Conservation (phyloP, 1,140 invertebrate genomes). For the Mercenaria mercenaria region DNA sequence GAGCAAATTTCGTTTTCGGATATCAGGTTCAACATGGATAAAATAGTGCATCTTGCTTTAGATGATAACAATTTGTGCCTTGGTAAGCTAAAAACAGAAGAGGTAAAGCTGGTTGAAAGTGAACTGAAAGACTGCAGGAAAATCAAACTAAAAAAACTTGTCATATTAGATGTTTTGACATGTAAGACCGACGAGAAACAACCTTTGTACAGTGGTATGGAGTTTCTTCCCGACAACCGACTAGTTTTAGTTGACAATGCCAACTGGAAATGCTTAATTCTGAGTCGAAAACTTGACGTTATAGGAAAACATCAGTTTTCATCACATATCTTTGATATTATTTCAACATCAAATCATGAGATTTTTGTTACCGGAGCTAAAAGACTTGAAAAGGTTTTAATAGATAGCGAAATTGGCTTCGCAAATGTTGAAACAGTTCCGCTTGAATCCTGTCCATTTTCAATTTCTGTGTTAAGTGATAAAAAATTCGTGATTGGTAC, state of each 20-base stretch:
- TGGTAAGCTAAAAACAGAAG: not conserved
- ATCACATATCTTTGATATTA: slow-evolving; percentile 4
- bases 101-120: not conserved
- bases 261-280: not conserved
- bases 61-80: not conserved
- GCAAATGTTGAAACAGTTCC: not conserved
- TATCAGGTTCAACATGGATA: not conserved
- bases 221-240: not conserved
- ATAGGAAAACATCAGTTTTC: not conserved
- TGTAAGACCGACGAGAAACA: not conserved
- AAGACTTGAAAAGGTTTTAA: not conserved
- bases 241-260: not conserved
- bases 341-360: not conserved
- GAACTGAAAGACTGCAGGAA: not conserved
- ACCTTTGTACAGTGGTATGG: slow-evolving; percentile 14
- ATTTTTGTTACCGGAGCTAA: slow-evolving; percentile 6
- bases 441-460: not conserved
- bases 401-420: not conserved
- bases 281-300: not conserved
- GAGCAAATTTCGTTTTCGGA: not conserved
- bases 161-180: not conserved
- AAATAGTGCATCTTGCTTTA: not conserved
- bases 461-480: not conserved
- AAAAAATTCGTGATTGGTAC: slow-evolving; percentile 8
- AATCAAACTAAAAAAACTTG: not conserved